Conservation (phyloP, 2,888 invertebrate species). For the Ptychoptera albimana region DNA sequence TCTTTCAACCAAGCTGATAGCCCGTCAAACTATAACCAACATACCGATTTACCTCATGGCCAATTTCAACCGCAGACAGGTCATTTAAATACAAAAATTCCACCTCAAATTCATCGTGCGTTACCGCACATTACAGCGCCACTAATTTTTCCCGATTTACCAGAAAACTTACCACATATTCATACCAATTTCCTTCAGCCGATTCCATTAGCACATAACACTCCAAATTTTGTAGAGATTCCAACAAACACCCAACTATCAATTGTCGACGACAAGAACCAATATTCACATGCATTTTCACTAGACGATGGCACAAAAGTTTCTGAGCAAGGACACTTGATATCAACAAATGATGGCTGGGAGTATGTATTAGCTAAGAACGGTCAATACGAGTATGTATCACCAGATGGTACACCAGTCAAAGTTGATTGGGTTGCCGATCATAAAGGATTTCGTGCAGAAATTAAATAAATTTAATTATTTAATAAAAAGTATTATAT, state of each 20-base stretch:
- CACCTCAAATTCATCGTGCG: background rate
- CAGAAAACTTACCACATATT: background rate
- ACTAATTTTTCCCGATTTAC: background rate
- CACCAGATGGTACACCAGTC: conserved; percentile 18
- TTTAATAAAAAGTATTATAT: too few relatives aligned
- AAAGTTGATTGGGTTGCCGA: conserved; percentile 19
- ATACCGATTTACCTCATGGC: background rate
- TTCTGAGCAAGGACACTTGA: conserved; percentile 17
- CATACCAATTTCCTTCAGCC: background rate
- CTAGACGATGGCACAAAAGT: conserved; percentile 16
- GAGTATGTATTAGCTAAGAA: conserved; percentile 20
- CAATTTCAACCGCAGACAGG: background rate
- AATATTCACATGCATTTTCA: conserved; percentile 12
- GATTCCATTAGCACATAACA: background rate
- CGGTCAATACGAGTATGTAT: conserved; percentile 19
- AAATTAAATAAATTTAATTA: too few relatives aligned
- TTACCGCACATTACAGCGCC: background rate
- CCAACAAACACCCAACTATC: background rate
- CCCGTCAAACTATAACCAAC: background rate
- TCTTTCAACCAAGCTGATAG: background rate
- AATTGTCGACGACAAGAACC: conserved; percentile 7
- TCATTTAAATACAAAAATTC: background rate
- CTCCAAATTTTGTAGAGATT: background rate
- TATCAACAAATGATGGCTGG: conserved; percentile 20
- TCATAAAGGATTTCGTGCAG: conserved; percentile 18